Evolutionary conservation across 2,888 invertebrate genomes (phyloP).

Genomic region (Salticus scenicus): DNA sequence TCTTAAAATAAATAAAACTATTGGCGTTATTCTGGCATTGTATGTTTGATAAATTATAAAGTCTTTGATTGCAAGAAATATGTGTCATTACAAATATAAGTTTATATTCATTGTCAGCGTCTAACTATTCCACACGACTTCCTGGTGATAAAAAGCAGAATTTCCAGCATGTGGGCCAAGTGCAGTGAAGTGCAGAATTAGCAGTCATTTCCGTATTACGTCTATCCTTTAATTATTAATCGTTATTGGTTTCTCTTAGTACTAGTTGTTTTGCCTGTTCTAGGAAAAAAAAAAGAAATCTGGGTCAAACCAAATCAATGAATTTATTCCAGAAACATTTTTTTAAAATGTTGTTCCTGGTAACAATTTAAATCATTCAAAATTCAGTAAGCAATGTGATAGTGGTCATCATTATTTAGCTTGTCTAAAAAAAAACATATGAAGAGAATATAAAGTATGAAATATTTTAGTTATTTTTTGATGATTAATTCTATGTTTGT

Average conservation of each 20-base stretch:
- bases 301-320: constrained; percentile 56
- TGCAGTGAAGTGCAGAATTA: constrained; percentile 55
- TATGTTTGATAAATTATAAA: too few relatives aligned
- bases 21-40: too few relatives aligned
- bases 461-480: too few relatives aligned
- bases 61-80: too few relatives aligned
- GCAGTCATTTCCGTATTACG: constrained; percentile 59
- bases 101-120: background rate
- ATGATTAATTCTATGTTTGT: too few relatives aligned
- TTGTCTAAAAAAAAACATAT: background rate
- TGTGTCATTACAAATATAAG: too few relatives aligned
- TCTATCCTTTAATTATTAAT: constrained; percentile 59
- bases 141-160: background rate
- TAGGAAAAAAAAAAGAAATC: background rate
- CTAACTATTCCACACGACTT: background rate
- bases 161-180: constrained; percentile 59
- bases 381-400: background rate
- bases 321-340: too few relatives aligned
- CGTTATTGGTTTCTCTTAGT: constrained; percentile 48
- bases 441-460: too few relatives aligned
- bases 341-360: constrained; percentile 21
- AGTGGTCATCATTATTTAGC: background rate
- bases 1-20: too few relatives aligned
- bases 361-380: background rate
- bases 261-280: constrained; percentile 11